Conservation (phyloP, 2,797 vertebrate species). For the Sardinella longiceps region DNA sequence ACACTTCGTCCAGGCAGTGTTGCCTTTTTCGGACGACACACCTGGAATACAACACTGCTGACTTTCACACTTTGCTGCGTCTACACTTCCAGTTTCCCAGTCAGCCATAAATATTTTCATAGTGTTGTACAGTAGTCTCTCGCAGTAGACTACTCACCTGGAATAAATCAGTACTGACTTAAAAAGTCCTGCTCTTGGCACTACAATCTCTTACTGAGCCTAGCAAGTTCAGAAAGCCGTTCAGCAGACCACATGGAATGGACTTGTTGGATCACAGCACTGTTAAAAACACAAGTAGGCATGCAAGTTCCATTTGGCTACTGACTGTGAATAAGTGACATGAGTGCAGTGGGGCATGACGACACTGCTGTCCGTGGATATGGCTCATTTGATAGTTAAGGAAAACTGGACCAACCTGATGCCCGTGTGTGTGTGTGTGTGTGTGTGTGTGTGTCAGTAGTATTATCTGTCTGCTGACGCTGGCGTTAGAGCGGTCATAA, state of each 20-base stretch:
- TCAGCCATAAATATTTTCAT: background rate
- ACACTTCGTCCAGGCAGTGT: background rate
- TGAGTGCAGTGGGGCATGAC: background rate
- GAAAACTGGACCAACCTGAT: background rate
- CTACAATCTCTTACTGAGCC: background rate
- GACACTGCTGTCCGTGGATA: background rate
- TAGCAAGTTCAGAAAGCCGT: background rate
- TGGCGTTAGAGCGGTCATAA: slow-evolving; percentile 64
- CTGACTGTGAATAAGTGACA: background rate
- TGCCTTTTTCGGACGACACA: background rate
- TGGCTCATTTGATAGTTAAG: background rate
- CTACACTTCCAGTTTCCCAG: background rate
- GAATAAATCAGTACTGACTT: background rate
- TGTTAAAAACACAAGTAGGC: background rate
- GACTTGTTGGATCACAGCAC: background rate
- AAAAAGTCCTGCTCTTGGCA: background rate
- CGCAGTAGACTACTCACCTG: background rate
- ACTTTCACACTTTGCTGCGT: background rate
- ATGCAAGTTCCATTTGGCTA: slow-evolving; percentile 17
- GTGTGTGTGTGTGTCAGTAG: background rate
- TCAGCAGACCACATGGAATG: background rate
- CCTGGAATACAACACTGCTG: background rate
- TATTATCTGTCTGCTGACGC: background rate
- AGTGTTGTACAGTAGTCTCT: background rate
- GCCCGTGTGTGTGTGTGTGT: too few species aligned